phyloP scores from a whole-genome alignment of 2,113 vertebrate species.

The Columbina picui region DNA sequence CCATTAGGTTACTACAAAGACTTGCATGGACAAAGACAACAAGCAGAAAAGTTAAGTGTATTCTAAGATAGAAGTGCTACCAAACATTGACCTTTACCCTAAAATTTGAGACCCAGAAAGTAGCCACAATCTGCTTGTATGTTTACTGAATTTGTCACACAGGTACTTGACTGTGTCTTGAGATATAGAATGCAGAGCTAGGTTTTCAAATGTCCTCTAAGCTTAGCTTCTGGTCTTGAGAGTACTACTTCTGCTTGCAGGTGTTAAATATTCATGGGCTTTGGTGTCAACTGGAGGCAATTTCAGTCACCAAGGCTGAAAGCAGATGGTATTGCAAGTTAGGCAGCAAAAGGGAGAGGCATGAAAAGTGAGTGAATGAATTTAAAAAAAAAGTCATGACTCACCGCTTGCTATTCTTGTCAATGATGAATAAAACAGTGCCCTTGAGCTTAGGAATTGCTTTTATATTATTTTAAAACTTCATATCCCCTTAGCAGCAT shows the following conservation, averaged over 20 bases:
- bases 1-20: rapidly evolving
- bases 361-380: slow-evolving; percentile 28
- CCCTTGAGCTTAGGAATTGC: not conserved
- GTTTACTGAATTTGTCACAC: not conserved
- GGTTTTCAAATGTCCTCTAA: not conserved
- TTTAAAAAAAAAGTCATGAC: slow-evolving; percentile 37
- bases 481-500: not conserved
- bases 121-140: rapidly evolving
- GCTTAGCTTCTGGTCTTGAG: not conserved
- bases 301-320: not conserved
- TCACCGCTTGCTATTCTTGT: slow-evolving; percentile 42
- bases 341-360: not conserved
- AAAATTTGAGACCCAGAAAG: not conserved
- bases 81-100: not conserved
- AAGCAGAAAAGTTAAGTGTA: not conserved
- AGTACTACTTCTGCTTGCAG: not conserved
- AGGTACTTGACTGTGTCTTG: not conserved
- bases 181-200: not conserved
- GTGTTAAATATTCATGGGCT: slow-evolving; percentile 40
- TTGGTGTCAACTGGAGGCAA: not conserved
- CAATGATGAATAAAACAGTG: slow-evolving; percentile 33
- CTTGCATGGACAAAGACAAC: not conserved
- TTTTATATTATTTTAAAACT: slow-evolving; percentile 12
- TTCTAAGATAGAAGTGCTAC: not conserved
- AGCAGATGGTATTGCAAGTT: slow-evolving; percentile 42